Percentiles rank a stretch among this genome's conserved stretches.
Evolutionary conservation across 2,888 invertebrate genomes (phyloP).

Genomic region (Diplolepis rosae): DNA sequence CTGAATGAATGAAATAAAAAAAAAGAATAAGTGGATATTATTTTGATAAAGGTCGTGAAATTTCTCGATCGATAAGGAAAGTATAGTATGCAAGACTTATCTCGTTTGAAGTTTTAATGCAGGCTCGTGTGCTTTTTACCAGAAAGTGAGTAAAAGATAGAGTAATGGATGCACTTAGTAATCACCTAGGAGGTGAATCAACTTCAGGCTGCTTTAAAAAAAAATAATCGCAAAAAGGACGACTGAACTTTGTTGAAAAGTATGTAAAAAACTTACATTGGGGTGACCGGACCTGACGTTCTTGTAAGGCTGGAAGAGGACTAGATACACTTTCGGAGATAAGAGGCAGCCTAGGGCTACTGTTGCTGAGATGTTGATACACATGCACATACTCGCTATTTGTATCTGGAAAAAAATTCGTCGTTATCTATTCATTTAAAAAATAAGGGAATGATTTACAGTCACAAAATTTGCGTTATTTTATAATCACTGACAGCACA

Average conservation of each 20-base stretch:
- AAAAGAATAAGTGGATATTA: not conserved
- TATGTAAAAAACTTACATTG: constrained; percentile 15
- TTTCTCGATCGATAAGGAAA: too few species aligned
- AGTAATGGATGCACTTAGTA: constrained; percentile 22
- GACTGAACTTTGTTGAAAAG: not conserved
- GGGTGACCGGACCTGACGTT: constrained; percentile 79
- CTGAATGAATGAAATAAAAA: not conserved
- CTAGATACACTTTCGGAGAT: constrained; percentile 85
- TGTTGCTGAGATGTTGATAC: constrained; percentile 84
- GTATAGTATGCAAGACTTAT: not conserved
- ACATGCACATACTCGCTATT: constrained; percentile 85
- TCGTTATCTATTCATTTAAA: too few species aligned
- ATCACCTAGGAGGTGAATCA: not conserved
- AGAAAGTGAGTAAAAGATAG: not conserved
- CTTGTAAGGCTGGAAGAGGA: constrained; percentile 86
- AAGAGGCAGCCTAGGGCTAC: constrained; percentile 85
- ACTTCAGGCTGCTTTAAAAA: constrained; percentile 12
- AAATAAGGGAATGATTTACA: too few species aligned
- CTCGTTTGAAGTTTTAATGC: constrained; percentile 5
- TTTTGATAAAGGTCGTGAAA: not conserved
- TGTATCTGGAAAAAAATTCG: constrained; percentile 78
- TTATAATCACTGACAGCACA: too few species aligned
- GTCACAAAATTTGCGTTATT: too few species aligned
- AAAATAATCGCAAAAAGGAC: not conserved
- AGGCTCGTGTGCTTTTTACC: constrained; percentile 8